Conservation (phyloP, 2,888 invertebrate genomes). For the Heliconius sara region DNA sequence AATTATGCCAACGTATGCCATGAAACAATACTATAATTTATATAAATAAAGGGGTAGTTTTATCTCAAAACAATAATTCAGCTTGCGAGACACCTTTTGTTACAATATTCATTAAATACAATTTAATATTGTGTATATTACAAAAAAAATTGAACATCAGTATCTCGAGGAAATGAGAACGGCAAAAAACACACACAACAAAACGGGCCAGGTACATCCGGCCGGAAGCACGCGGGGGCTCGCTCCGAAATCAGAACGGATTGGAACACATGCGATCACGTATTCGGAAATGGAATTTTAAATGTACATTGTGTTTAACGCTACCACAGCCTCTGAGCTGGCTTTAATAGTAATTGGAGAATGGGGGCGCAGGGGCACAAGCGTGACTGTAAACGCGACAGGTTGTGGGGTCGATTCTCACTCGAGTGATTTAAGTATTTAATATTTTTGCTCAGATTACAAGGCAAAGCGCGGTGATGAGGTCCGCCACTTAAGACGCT, state of each 20-base stretch:
- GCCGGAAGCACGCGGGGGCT: slow-evolving; percentile 49
- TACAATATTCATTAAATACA: not conserved
- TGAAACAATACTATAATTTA: too few species aligned
- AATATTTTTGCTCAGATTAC: not conserved
- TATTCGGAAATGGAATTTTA: slow-evolving; percentile 79
- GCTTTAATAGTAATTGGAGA: slow-evolving; percentile 3
- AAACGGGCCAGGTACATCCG: slow-evolving; percentile 39
- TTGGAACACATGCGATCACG: slow-evolving; percentile 74
- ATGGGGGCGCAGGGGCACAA: not conserved
- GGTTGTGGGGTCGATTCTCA: too few species aligned
- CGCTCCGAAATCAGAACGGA: slow-evolving; percentile 56
- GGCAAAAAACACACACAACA: slow-evolving; percentile 18
- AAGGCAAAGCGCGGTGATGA: not conserved
- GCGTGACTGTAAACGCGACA: too few species aligned
- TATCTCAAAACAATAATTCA: too few species aligned
- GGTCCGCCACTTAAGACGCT: not conserved
- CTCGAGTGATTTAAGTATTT: too few species aligned
- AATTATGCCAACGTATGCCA: too few species aligned
- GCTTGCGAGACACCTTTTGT: not conserved
- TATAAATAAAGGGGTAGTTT: too few species aligned
- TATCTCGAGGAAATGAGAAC: not conserved
- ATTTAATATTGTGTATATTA: not conserved
- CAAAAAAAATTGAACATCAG: not conserved
- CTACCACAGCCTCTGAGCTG: slow-evolving; percentile 4
- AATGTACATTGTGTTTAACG: slow-evolving; percentile 70